Base-by-base conservation (phyloP, 2,797 vertebrate genomes). In the Acanthiza pusilla region DNA sequence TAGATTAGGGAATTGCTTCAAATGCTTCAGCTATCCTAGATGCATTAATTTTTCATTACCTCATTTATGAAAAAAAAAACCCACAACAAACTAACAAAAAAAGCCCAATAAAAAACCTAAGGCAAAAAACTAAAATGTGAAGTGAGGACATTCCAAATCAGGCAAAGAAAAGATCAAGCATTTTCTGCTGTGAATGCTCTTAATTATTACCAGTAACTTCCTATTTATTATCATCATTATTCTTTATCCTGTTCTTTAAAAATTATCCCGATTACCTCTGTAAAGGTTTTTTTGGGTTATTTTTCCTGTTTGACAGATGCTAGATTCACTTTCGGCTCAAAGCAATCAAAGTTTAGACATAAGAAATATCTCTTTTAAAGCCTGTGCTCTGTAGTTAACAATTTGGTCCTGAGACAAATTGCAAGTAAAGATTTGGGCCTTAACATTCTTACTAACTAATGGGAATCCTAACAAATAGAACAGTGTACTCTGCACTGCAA, bases 11-110 rank as follows among this genome's bases (percentile, higher is more conserved):
- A 96, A 94, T 89, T 71, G 91, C 70, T 96, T 96, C 88, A 96
- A 96, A 95, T 48, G 18, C 47, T 89, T 93, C 71, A 65, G 57
- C 58, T 96, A 88, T 83, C 78, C 78, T 84, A 91, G 77, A 76
- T 84, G 22, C 55, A 94, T 95, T 97, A 87, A 95, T 95, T 97
- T 96, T 96, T 94, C 91, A 92, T 89, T 85, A 85, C 36, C 50
- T 96, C 80, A 87, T 95, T 91, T 91, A 78, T 29, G 11, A 19
- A 90, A 82, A 91, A 91, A 82, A 93, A 72, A 34, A 30, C 40
- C 34, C 14, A 73, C 36, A 72, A 40, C 10, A 60, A 73, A 67
- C 7, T 11, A 62, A 53, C 5, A 7, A 48, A 53, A 67, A 85
- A 62, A 43, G 16, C 16, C 7, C 5, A 80, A 30, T 42, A 48